Conservation (phyloP, 2,888 invertebrate genomes). For the Synanthedon tipuliformis region DNA sequence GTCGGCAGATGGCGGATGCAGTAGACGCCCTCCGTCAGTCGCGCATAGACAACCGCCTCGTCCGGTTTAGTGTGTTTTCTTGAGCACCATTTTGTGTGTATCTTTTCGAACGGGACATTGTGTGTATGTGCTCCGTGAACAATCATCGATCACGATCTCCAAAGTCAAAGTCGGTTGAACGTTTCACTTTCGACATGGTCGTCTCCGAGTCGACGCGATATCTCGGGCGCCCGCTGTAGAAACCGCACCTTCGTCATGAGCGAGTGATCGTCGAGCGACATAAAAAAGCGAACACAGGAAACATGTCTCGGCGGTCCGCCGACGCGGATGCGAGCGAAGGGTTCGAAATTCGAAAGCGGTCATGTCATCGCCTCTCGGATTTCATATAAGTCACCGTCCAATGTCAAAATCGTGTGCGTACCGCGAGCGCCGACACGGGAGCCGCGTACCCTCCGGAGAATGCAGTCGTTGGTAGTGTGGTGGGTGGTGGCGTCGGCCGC, state of each 20-base stretch:
- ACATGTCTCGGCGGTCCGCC: conserved; percentile 66
- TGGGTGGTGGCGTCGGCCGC: conserved; percentile 61
- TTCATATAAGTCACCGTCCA: conserved; percentile 64
- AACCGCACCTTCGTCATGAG: conserved; percentile 69
- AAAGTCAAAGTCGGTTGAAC: conserved; percentile 39
- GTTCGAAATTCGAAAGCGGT: conserved; percentile 71
- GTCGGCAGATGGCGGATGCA: conserved; percentile 71
- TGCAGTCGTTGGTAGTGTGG: conserved; percentile 65
- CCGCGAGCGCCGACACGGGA: conserved; percentile 52
- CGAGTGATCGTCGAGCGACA: conserved; percentile 64
- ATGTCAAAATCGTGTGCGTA: conserved; percentile 67
- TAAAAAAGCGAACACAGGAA: conserved; percentile 68
- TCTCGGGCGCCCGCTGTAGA: conserved; percentile 59
- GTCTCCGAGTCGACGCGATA: conserved; percentile 61
- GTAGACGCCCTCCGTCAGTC: conserved; percentile 57
- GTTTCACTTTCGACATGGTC: conserved; percentile 61
- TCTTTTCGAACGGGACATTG: conserved; percentile 66
- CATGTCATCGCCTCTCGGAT: conserved; percentile 69
- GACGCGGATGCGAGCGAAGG: conserved; percentile 66
- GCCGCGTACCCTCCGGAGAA: conserved; percentile 27
- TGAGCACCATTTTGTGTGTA: conserved; percentile 67
- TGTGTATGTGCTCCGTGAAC: conserved; percentile 66
- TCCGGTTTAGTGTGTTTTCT: conserved; percentile 51
- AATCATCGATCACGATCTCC: conserved; percentile 44
- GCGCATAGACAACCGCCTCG: conserved; percentile 61